Conservation (phyloP, 2,888 invertebrate species). For the Hyposoter didymator region DNA sequence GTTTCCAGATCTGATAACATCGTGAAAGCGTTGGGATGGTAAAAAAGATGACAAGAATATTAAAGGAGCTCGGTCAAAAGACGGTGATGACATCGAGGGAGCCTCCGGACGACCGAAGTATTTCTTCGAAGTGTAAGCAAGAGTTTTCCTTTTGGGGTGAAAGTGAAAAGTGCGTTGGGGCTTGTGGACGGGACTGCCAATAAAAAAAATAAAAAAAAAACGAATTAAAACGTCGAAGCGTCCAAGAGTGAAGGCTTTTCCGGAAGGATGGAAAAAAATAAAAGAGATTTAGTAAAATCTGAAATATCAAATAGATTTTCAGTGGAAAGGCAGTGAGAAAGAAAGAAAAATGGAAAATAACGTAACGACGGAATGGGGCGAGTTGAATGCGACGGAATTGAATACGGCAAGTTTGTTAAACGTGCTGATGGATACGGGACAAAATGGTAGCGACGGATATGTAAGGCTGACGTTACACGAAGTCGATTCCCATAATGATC, state of each 20-base stretch:
- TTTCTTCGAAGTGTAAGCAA: neutral
- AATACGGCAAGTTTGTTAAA: slow-evolving; percentile 66
- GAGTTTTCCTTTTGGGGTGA: slow-evolving; percentile 21
- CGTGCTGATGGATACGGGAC: slow-evolving; percentile 75
- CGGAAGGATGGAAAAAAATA: neutral
- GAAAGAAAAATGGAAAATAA: slow-evolving; percentile 54
- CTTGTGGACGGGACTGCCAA: neutral
- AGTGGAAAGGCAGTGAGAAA: neutral
- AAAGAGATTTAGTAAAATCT: neutral
- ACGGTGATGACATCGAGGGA: slow-evolving; percentile 17
- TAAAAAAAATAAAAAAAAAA: neutral
- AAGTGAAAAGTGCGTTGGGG: neutral
- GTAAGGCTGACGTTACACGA: slow-evolving; percentile 65
- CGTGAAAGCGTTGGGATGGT: slow-evolving; percentile 2
- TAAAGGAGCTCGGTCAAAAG: neutral
- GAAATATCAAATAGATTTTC: neutral
- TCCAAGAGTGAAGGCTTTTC: neutral
- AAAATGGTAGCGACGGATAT: slow-evolving; percentile 60
- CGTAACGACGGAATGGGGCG: slow-evolving; percentile 36
- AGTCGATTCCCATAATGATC: slow-evolving; percentile 78
- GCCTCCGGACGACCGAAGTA: slow-evolving; percentile 28
- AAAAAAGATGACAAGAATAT: neutral
- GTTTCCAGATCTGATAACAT: neutral
- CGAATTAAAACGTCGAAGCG: neutral
- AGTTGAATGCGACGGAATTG: slow-evolving; percentile 49